Evolutionary conservation across 2,113 vertebrate genomes (phyloP).

Genomic region (Spilogale gracilis): DNA sequence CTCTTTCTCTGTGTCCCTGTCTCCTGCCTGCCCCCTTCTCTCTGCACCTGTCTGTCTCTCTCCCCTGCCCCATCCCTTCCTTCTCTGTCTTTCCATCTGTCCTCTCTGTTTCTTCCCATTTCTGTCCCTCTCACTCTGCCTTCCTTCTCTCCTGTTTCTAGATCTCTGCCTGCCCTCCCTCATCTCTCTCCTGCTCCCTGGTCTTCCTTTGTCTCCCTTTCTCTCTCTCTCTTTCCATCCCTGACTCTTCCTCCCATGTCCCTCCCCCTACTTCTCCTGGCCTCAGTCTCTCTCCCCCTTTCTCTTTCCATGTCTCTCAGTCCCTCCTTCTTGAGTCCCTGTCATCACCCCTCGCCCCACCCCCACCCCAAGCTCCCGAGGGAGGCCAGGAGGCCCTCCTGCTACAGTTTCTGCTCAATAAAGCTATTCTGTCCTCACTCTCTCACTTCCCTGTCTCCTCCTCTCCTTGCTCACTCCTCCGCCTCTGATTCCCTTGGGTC

Average conservation of each 20-base stretch:
- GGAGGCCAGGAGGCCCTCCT: background rate
- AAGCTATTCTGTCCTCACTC: conserved; percentile 68
- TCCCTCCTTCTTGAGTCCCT: accelerated
- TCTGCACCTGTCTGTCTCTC: background rate
- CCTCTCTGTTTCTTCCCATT: too few species aligned
- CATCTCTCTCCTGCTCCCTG: accelerated
- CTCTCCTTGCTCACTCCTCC: background rate
- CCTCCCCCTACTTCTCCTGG: background rate
- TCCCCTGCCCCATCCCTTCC: too few species aligned
- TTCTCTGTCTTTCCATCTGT: background rate
- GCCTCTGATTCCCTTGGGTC: background rate
- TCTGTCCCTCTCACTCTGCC: accelerated
- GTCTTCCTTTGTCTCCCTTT: background rate
- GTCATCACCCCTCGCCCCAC: too few species aligned
- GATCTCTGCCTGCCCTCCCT: accelerated
- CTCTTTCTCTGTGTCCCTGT: accelerated
- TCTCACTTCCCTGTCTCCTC: conserved; percentile 30
- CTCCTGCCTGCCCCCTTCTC: background rate
- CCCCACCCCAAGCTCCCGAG: background rate
- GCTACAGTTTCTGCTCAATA: conserved; percentile 27
- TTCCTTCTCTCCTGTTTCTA: background rate
- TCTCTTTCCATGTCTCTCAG: background rate
- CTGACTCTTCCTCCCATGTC: too few species aligned
- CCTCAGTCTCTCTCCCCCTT: background rate
- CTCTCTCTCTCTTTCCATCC: too few species aligned